Evolutionary conservation across 1,140 invertebrate species (phyloP).

Genomic region (Pteromalus puparum): DNA sequence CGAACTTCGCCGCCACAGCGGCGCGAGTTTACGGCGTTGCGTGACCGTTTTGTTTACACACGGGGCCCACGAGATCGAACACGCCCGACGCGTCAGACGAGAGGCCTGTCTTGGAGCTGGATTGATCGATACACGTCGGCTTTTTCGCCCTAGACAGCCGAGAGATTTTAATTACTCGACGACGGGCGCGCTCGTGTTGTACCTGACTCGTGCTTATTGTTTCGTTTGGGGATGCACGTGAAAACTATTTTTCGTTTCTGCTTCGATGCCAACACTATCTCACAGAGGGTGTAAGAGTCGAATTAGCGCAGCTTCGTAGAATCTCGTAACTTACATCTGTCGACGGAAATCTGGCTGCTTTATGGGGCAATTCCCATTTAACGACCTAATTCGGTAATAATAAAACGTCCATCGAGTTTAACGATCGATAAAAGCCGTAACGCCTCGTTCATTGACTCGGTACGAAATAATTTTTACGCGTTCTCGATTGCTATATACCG

Average conservation of each 20-base stretch:
- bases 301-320: not conserved
- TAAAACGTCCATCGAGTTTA: not conserved
- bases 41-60: constrained; percentile 52
- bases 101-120: not conserved
- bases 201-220: not conserved
- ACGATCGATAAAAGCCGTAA: not conserved
- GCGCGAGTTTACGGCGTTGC: constrained; percentile 40
- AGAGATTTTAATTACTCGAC: constrained; percentile 29
- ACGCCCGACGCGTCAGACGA: not conserved
- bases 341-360: not conserved
- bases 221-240: too few species aligned
- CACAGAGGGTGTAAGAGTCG: too few species aligned
- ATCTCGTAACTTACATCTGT: not conserved
- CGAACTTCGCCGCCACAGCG: constrained; percentile 46
- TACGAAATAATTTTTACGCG: not conserved
- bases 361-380: not conserved
- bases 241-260: too few species aligned
- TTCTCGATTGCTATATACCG: not conserved
- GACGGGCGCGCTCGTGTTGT: not conserved
- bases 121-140: constrained; percentile 37
- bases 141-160: constrained; percentile 36
- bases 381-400: not conserved
- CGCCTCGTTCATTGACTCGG: not conserved
- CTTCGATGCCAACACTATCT: not conserved
- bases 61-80: constrained; percentile 1